phyloP scores from a whole-genome alignment of 2,888 invertebrate genomes.

The Anticlea derivata region DNA sequence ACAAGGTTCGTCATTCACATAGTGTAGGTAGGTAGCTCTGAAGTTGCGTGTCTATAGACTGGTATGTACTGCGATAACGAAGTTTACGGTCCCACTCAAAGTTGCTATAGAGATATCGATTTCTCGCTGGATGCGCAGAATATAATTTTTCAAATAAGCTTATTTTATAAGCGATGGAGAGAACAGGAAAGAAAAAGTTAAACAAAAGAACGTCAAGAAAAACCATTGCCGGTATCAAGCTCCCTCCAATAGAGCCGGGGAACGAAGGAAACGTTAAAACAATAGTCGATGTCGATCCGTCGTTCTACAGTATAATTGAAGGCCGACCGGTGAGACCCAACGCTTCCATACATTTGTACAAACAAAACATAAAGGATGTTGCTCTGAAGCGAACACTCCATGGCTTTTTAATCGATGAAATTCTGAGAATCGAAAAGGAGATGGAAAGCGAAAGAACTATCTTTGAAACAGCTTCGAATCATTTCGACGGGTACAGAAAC shows the following conservation, averaged over 20 bases:
- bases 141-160: constrained; percentile 4
- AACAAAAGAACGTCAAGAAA: constrained; percentile 54
- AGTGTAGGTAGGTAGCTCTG: background rate
- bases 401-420: constrained; percentile 71
- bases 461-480: constrained; percentile 62
- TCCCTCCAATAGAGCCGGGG: constrained; percentile 66
- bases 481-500: constrained; percentile 72
- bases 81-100: constrained; percentile 6
- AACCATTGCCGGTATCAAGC: constrained; percentile 59
- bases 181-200: constrained; percentile 47
- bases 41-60: constrained; percentile 19
- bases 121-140: background rate
- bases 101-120: constrained; percentile 70
- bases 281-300: constrained; percentile 85
- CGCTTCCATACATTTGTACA: constrained; percentile 81
- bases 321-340: constrained; percentile 84
- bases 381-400: constrained; percentile 65
- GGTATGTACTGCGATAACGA: constrained; percentile 3
- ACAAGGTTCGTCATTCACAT: no score
- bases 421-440: constrained; percentile 69
- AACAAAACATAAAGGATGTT: constrained; percentile 74
- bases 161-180: constrained; percentile 30
- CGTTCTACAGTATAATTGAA: constrained; percentile 85
- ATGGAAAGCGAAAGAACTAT: constrained; percentile 65
- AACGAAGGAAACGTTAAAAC: constrained; percentile 65